A percentile compares a stretch with the other conserved stretches of the same genome.
Evolutionary conservation across 2,113 vertebrate genomes (phyloP).

Genomic region (Girardinichthys multiradiatus): DNA sequence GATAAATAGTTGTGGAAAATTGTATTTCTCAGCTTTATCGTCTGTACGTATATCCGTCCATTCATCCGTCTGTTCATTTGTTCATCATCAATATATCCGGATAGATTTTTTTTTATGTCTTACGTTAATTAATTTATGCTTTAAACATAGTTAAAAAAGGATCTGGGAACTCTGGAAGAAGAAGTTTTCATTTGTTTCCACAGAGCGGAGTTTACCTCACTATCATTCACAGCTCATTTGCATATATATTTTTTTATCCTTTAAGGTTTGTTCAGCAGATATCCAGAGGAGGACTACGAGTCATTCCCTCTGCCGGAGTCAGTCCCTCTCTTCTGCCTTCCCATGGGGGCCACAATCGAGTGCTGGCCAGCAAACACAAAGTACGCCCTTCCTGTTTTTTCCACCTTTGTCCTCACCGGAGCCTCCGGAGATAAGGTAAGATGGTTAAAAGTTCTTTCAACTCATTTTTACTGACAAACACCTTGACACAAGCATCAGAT

Average conservation of each 20-base stretch:
- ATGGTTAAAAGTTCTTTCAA: neutral
- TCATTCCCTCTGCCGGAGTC: conserved; percentile 97
- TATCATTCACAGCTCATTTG: neutral
- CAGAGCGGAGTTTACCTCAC: neutral
- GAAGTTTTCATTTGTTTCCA: conserved; percentile 32
- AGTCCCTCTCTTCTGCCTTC: conserved; percentile 97
- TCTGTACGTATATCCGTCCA: too few relatives aligned
- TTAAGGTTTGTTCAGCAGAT: conserved; percentile 93
- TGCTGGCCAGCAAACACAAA: conserved; percentile 95
- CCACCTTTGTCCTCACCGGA: conserved; percentile 96
- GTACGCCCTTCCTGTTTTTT: conserved; percentile 97
- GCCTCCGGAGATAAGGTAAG: conserved; percentile 97
- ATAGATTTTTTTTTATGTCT: too few relatives aligned
- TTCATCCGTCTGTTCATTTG: too few relatives aligned
- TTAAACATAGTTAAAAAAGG: too few relatives aligned
- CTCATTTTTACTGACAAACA: neutral
- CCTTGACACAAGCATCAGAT: conserved; percentile 14
- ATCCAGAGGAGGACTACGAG: conserved; percentile 95
- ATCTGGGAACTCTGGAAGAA: too few relatives aligned
- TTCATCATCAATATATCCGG: too few relatives aligned
- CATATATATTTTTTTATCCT: conserved; percentile 42
- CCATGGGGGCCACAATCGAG: conserved; percentile 97
- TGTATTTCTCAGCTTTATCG: too few relatives aligned
- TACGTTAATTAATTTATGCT: too few relatives aligned
- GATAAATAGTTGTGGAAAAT: too few relatives aligned